Conservation (phyloP, 2,888 invertebrate genomes). For the Pimpla rufipes region DNA sequence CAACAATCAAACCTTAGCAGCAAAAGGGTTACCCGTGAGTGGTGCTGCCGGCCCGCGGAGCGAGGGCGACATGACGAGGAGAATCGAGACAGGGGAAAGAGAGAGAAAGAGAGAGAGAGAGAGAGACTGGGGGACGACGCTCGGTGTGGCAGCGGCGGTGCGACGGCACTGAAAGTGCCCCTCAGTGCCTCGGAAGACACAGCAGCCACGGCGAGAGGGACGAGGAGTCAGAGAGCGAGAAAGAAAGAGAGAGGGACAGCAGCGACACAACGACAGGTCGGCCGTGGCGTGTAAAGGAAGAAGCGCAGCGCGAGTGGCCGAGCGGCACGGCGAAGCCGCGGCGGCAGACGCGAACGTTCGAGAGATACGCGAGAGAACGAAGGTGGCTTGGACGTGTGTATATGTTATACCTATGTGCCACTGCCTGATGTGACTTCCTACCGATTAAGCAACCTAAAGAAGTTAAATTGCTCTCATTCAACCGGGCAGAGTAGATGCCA, state of each 20-base stretch:
- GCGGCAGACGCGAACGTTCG: slow-evolving; percentile 40
- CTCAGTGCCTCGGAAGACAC: slow-evolving; percentile 1
- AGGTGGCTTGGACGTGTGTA: slow-evolving; percentile 76
- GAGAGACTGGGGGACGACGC: neutral
- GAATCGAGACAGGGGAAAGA: slow-evolving; percentile 19
- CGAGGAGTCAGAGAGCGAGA: slow-evolving; percentile 1
- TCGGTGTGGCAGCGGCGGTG: neutral
- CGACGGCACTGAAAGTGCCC: neutral
- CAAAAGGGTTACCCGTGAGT: neutral
- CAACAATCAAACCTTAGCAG: neutral
- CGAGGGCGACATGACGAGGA: slow-evolving; percentile 7
- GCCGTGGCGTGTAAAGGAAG: neutral
- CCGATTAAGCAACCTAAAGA: slow-evolving; percentile 86
- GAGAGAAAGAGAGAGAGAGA: slow-evolving; percentile 15
- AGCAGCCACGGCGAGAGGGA: neutral
- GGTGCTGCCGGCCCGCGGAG: neutral
- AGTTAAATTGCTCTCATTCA: slow-evolving; percentile 86
- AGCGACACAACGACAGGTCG: neutral
- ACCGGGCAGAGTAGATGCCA: slow-evolving; percentile 85
- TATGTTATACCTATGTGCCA: slow-evolving; percentile 81
- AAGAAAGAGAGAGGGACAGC: slow-evolving; percentile 1
- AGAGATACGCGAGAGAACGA: slow-evolving; percentile 48
- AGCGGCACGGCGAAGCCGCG: neutral
- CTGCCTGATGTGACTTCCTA: slow-evolving; percentile 84
- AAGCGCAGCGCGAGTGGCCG: neutral